These are phyloP conservation scores for Acrobeloides nanus DNA, from an alignment of 2,888 invertebrate genomes.

Conservation along the genomic window DNA sequence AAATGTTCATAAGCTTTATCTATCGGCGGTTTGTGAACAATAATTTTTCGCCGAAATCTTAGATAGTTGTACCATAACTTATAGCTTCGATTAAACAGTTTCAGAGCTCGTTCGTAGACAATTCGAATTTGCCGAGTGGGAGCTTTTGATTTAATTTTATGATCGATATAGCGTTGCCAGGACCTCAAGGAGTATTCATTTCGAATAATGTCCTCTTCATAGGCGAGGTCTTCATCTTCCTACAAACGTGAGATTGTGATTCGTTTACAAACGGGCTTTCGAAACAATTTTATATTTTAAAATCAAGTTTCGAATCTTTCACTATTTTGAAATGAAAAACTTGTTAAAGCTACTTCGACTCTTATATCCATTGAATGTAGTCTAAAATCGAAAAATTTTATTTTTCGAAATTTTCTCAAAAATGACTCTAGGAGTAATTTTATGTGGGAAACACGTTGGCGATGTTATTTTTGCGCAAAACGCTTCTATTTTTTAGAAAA, in stretches of 20 bases:
- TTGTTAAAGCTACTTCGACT: no score
- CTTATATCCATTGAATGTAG: no score
- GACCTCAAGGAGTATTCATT: slow-evolving; percentile 96
- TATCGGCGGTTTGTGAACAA: slow-evolving; percentile 69
- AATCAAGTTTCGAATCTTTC: background rate
- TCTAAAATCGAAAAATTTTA: no score
- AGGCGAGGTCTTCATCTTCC: slow-evolving; percentile 85
- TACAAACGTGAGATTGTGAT: slow-evolving; percentile 33
- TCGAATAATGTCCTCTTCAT: slow-evolving; percentile 93
- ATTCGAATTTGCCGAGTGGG: slow-evolving; percentile 56
- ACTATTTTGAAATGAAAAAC: no score
- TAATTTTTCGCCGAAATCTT: slow-evolving; percentile 73
- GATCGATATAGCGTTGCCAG: slow-evolving; percentile 94
- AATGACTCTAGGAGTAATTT: no score
- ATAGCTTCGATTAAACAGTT: slow-evolving; percentile 85
- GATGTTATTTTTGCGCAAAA: no score
- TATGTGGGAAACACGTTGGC: no score
- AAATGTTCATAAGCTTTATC: slow-evolving; percentile 84
- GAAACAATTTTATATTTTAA: background rate
- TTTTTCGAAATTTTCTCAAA: no score
- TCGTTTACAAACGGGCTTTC: no score
- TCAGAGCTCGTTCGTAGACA: slow-evolving; percentile 88
- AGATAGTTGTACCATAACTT: slow-evolving; percentile 96
- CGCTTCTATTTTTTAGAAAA: no score
- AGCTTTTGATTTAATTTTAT: slow-evolving; percentile 70